Percentiles rank a stretch among this genome's conserved stretches.
phyloP scores from a whole-genome alignment of 2,888 invertebrate genomes.

The Antitype chi region DNA sequence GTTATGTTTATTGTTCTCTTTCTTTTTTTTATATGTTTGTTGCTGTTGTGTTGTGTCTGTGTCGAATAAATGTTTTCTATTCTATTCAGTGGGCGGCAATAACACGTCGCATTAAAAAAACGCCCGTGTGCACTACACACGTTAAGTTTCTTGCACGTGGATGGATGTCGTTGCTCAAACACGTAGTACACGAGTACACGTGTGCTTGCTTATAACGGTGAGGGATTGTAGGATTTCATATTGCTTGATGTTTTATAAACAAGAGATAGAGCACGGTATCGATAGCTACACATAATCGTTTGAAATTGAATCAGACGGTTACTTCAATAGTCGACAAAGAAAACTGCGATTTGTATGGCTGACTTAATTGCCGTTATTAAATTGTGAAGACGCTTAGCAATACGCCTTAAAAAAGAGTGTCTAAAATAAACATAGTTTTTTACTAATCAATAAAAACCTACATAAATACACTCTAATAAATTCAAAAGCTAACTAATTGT shows the following conservation, averaged over 20 bases:
- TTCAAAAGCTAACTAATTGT: slow-evolving; percentile 22
- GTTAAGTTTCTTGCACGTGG: slow-evolving; percentile 40
- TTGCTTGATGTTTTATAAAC: slow-evolving; percentile 24
- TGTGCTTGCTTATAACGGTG: background rate
- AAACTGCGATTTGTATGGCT: background rate
- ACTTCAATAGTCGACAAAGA: background rate
- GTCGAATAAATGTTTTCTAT: too few relatives aligned
- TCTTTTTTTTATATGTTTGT: too few relatives aligned
- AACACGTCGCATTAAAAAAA: background rate
- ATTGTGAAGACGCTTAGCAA: background rate
- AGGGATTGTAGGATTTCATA: slow-evolving; percentile 7
- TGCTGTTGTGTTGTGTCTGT: too few relatives aligned
- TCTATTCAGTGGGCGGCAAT: background rate
- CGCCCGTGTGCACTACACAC: background rate
- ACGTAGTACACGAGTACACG: slow-evolving; percentile 30
- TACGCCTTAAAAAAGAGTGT: background rate
- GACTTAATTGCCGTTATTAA: background rate
- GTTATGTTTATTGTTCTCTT: too few relatives aligned
- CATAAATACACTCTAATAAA: slow-evolving; percentile 34
- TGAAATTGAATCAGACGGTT: slow-evolving; percentile 12
- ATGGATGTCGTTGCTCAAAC: background rate
- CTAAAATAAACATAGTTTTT: slow-evolving; percentile 13
- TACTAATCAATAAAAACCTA: slow-evolving; percentile 24
- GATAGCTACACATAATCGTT: slow-evolving; percentile 8
- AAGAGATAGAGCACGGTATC: slow-evolving; percentile 23